Evolutionary conservation across 2,113 vertebrate species (phyloP).

Genomic region (Neolamprologus devosi): DNA sequence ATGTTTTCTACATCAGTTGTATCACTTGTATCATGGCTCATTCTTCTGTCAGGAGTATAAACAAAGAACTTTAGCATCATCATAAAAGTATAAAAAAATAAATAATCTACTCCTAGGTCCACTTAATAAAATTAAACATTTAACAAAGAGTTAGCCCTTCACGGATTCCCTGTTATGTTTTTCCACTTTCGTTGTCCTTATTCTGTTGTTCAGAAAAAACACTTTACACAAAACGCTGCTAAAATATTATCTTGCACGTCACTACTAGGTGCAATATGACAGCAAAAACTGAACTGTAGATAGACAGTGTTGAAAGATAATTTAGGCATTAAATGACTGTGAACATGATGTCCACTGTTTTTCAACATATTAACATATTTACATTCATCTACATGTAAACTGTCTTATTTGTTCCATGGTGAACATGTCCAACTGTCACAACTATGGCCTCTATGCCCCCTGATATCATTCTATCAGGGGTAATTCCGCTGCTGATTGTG

Average conservation of each 20-base stretch:
- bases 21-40: not conserved
- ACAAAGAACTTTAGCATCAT: not conserved
- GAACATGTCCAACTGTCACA: not conserved
- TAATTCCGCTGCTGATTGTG: not conserved
- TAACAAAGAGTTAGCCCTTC: not conserved
- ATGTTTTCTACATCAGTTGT: not conserved
- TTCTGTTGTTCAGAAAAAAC: not conserved
- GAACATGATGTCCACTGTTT: not conserved
- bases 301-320: not conserved
- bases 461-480: not conserved
- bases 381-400: not conserved
- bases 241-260: not conserved
- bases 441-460: not conserved
- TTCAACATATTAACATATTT: not conserved
- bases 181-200: not conserved
- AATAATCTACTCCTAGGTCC: not conserved
- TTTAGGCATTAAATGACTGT: not conserved
- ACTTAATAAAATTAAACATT: not conserved
- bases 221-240: not conserved
- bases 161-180: not conserved
- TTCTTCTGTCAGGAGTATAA: not conserved
- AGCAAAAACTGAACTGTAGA: not conserved
- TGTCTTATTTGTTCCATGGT: not conserved
- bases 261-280: not conserved
- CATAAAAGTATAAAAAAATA: not conserved